Evolutionary conservation across 1,140 invertebrate species (phyloP), one percentile per base, ranked within the genome.

Genomic region (Bombus difficillimus): DNA sequence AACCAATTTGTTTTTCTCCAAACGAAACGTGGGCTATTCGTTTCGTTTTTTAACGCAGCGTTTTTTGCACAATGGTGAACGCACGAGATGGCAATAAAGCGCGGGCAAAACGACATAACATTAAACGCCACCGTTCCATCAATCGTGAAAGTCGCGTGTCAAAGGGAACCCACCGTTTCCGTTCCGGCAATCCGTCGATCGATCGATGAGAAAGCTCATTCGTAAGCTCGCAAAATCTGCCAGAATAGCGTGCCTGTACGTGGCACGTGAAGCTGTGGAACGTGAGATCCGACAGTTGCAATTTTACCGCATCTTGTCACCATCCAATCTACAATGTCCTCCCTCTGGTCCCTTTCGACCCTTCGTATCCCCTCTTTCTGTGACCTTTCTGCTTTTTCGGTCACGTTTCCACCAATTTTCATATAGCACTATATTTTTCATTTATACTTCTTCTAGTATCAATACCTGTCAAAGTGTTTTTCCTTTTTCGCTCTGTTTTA

Each of bases 251-350:
- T 34, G 77, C 34, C 62, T 81, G 76, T 72, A 86, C 62, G 72
- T 59, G 59, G 73, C 80, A 62, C 41, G 77, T 85, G 85, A 73
- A 74, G 22, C 28, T 73, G 85, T 81, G 80, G 66, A 74, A 85
- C 85, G 84, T 83, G 87, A 86, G 87, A 88, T 86, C 85, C 85
- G 79, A 86, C 87, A 86, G 87, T 86, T 88, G 87, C 87, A 88
- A 88, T 88, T 88, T 88, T 81, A 78, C 87, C 86, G 64, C 77
- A 78, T 69, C 85, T 86, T 81, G 78, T 83, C 76, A 74, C 76
- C 59, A 71, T 57, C 78, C 75, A 83, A 83, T 81, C 87, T 74
- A 81, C 84, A 88, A 73, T 88, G 62, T 47, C 71, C 59, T 47
- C 39, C 83, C 43, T 18, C n/a, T 43, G 9, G 34, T 5, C 32